Conservation (phyloP, 1,140 invertebrate genomes). For the Rhynchophorus ferrugineus region DNA sequence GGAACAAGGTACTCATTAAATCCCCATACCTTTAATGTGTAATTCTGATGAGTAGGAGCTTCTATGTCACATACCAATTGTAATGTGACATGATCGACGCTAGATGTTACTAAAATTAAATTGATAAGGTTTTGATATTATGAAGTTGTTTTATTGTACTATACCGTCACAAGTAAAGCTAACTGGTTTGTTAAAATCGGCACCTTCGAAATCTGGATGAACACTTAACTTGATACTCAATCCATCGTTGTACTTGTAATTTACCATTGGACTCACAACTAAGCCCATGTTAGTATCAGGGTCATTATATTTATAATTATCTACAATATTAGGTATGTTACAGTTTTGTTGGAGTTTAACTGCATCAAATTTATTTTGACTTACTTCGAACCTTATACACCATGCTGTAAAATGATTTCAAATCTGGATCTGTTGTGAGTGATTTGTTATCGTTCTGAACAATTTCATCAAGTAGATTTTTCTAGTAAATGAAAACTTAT, state of each 20-base stretch:
- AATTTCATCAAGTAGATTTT: constrained; percentile 44
- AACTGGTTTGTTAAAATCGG: constrained; percentile 53
- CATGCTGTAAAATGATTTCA: constrained; percentile 73
- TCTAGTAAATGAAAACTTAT: constrained; percentile 18
- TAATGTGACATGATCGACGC: constrained; percentile 78
- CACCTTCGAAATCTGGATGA: constrained; percentile 53
- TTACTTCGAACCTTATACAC: constrained; percentile 64
- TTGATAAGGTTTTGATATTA: too few species aligned
- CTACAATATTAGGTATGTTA: constrained; percentile 39
- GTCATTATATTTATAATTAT: constrained; percentile 62
- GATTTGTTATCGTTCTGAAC: constrained; percentile 24
- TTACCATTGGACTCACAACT: constrained; percentile 72
- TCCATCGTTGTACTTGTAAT: constrained; percentile 64
- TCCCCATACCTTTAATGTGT: constrained; percentile 66
- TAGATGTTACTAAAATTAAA: constrained; percentile 67
- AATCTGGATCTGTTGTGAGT: constrained; percentile 54
- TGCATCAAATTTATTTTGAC: constrained; percentile 27
- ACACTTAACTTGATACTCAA: constrained; percentile 82
- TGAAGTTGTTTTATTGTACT: too few species aligned
- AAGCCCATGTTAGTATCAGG: constrained; percentile 68
- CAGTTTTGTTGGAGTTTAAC: not conserved
- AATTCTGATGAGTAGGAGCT: constrained; percentile 38
- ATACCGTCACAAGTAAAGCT: constrained; percentile 83
- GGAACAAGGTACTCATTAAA: constrained; percentile 71
- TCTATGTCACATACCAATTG: constrained; percentile 80